Percentiles rank a stretch among this genome's conserved stretches.
Evolutionary conservation across 2,113 vertebrate species (phyloP).

Genomic region (Aegithalos caudatus): DNA sequence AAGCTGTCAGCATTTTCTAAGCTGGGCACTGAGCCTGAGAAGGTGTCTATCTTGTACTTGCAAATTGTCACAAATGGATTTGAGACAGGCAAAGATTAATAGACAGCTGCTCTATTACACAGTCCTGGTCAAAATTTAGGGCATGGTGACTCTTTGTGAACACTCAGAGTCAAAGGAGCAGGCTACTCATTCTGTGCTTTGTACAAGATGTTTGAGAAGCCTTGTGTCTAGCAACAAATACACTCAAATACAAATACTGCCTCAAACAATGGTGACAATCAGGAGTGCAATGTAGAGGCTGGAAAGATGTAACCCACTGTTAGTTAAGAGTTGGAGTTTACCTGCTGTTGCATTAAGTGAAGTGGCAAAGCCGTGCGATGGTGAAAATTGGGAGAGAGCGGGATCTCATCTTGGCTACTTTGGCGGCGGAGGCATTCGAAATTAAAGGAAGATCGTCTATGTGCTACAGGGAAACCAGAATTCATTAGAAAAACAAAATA

Average conservation of each 20-base stretch:
- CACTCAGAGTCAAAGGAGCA: neutral
- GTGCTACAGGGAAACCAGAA: slow-evolving; percentile 72
- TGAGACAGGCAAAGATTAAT: neutral
- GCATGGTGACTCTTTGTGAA: neutral
- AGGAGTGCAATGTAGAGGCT: neutral
- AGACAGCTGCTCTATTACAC: neutral
- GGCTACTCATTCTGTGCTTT: neutral
- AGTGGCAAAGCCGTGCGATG: slow-evolving; percentile 92
- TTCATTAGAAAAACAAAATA: neutral
- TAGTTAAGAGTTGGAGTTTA: slow-evolving; percentile 38
- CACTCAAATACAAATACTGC: neutral
- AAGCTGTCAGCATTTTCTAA: neutral
- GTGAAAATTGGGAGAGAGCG: slow-evolving; percentile 75
- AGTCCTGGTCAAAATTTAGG: neutral
- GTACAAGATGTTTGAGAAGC: neutral
- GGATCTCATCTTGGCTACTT: slow-evolving; percentile 90
- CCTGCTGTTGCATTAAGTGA: slow-evolving; percentile 98
- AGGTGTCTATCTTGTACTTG: neutral
- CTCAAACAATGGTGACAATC: neutral
- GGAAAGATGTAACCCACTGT: neutral
- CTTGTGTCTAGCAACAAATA: neutral
- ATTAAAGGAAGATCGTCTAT: slow-evolving; percentile 94
- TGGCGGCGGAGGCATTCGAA: slow-evolving; percentile 98
- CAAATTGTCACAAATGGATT: neutral
- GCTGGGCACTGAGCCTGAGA: neutral